Evolutionary conservation across 2,888 invertebrate species (phyloP), one percentile per base, ranked within the genome.

Genomic region (Steromphala cineraria): DNA sequence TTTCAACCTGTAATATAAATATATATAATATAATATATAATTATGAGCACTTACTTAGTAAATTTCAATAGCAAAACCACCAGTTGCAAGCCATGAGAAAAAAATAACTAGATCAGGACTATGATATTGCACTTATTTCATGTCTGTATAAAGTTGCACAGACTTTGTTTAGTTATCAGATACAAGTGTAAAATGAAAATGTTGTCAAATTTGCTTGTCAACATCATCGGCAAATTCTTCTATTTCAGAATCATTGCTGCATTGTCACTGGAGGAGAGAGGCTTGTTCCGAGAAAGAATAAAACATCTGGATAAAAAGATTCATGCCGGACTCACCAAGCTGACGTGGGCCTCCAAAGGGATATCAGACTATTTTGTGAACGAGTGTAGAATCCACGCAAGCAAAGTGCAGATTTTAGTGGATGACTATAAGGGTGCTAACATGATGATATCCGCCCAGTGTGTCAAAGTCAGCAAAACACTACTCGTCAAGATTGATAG

Each of bases 361-460:
- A 90, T 92, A 87, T 91, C 91, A 21, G 93, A 94, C 79, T 93
- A 90, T 83, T 94, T 93, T 86, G 91, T 93, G 75, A 89, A 86
- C 10, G 93, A 94, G 67, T 93, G 93, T 83, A 88, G 94, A 17
- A 83, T 89, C 40, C 91, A 92, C 81, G 93, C 93, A 52, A 88
- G 88, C 79, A 93, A 91, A 86, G 89, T 92, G 62, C 93, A 97
- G 94, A 95, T 96, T 83, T 96, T 96, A 87, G 94, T 97, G 7
- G 96, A 96, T 81, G 95, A 96, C 19, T 98, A 97, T 92, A 98
- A 98, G 94, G 95, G 95, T 53, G 96, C 96, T 83, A 97, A 97
- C 93, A 89, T 90, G 88, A 89, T 90, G 52, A 93, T 94, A 79
- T 90, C 91, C 2, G 84, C 81, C 24, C 87, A 89, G 80, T 94